A percentile compares a stretch with the other conserved stretches of the same genome.
Evolutionary conservation across 2,113 vertebrate genomes (phyloP).

Genomic region (Ictidomys tridecemlineatus): DNA sequence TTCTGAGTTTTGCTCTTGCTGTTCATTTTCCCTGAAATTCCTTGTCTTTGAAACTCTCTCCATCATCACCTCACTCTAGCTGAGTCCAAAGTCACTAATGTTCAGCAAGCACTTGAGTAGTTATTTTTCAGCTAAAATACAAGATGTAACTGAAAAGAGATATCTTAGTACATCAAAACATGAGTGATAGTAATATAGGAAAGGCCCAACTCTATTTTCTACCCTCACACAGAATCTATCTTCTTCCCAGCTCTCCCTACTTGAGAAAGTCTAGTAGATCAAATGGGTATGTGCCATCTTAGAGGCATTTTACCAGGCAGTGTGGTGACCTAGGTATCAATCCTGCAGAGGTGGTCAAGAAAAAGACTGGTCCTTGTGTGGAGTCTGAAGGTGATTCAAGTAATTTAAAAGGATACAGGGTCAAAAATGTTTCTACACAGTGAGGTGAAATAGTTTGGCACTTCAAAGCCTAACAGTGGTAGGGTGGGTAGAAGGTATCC

Average conservation of each 20-base stretch:
- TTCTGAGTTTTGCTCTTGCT: not conserved
- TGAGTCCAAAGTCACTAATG: not conserved
- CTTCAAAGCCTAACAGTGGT: not conserved
- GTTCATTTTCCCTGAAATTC: not conserved
- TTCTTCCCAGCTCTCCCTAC: not conserved
- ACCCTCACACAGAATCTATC: not conserved
- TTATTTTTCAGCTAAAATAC: not conserved
- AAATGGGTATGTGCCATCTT: not conserved
- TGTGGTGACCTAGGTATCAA: not conserved
- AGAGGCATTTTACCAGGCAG: not conserved
- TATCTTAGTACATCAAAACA: not conserved
- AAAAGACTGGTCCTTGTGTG: not conserved
- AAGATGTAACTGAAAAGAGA: not conserved
- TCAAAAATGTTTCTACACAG: slow-evolving; percentile 11
- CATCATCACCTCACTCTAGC: not conserved
- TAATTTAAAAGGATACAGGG: not conserved
- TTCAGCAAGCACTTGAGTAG: not conserved
- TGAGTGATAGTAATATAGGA: not conserved
- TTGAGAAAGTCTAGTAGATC: not conserved
- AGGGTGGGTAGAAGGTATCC: not conserved
- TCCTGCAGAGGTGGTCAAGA: not conserved
- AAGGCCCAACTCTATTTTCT: not conserved
- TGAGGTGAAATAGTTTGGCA: not conserved
- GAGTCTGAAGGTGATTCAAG: not conserved
- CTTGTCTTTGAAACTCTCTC: slow-evolving; percentile 10